These are phyloP conservation scores for Phasianus colchicus DNA, from an alignment of 2,113 vertebrate species.

Conservation along the genomic window DNA sequence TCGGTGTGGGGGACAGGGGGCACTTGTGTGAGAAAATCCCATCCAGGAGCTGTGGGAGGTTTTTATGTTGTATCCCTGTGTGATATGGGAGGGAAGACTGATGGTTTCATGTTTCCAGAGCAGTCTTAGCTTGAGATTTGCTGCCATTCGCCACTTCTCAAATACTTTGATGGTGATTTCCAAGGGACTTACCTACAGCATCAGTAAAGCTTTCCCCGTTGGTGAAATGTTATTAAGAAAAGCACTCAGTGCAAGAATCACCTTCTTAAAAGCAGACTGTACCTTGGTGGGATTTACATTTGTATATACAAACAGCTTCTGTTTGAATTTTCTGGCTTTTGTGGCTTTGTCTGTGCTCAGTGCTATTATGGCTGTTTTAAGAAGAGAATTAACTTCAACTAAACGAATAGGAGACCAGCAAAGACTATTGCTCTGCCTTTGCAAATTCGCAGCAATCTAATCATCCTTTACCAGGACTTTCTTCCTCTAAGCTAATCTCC, in stretches of 20 bases:
- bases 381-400: background rate
- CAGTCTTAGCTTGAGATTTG: background rate
- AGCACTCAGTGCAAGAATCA: background rate
- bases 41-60: background rate
- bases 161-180: background rate
- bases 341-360: background rate
- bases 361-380: background rate
- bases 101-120: background rate
- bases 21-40: background rate
- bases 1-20: background rate
- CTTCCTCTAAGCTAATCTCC: background rate
- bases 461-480: accelerated
- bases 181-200: accelerated
- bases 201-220: background rate
- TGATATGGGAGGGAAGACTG: background rate
- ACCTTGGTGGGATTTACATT: background rate
- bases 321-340: background rate
- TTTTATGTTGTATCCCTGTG: background rate
- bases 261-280: background rate
- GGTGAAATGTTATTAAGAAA: background rate
- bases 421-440: background rate
- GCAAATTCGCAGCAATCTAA: accelerated
- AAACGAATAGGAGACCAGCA: background rate
- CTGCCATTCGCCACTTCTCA: background rate
- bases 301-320: background rate